Conservation (phyloP, 2,113 vertebrate genomes). For the Corydoras maculifer region DNA sequence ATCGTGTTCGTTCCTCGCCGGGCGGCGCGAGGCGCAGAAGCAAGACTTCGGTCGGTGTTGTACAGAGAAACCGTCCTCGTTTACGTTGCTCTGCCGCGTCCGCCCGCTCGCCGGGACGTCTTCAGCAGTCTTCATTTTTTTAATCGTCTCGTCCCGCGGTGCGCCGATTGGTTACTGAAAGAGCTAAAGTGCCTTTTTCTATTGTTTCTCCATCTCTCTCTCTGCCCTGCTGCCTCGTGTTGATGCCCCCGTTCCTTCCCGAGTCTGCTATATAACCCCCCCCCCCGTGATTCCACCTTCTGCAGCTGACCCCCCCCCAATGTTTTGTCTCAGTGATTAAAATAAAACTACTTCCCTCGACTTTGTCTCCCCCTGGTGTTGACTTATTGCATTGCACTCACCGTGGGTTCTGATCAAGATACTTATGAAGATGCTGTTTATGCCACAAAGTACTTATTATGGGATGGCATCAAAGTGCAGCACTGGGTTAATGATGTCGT, state of each 20-base stretch:
- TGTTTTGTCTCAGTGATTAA: conserved; percentile 26
- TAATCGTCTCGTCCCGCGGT: conserved; percentile 19
- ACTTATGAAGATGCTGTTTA: too few relatives aligned
- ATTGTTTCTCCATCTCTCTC: conserved; percentile 27
- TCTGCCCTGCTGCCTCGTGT: not conserved
- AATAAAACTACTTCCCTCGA: conserved; percentile 40
- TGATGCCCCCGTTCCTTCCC: not conserved
- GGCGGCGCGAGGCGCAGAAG: conserved; percentile 15
- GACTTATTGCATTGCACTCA: too few relatives aligned
- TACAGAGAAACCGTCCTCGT: conserved; percentile 94
- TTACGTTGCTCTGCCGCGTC: conserved; percentile 67
- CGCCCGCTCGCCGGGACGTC: conserved; percentile 5
- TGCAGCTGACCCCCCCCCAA: not conserved
- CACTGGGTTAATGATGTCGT: too few relatives aligned
- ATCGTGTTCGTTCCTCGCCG: conserved; percentile 33
- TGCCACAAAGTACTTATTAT: too few relatives aligned
- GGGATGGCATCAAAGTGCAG: too few relatives aligned
- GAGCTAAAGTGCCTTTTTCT: conserved; percentile 76
- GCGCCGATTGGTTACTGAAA: conserved; percentile 55
- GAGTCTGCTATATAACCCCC: not conserved
- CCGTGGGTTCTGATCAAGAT: too few relatives aligned
- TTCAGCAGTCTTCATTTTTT: not conserved
- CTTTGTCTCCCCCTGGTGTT: too few relatives aligned
- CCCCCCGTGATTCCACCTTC: conserved; percentile 2
- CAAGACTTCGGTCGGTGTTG: conserved; percentile 77